These are phyloP conservation scores for Zoanthus solanderi DNA, from an alignment of 92 coral and sea anemone species.

Conservation along the genomic window DNA sequence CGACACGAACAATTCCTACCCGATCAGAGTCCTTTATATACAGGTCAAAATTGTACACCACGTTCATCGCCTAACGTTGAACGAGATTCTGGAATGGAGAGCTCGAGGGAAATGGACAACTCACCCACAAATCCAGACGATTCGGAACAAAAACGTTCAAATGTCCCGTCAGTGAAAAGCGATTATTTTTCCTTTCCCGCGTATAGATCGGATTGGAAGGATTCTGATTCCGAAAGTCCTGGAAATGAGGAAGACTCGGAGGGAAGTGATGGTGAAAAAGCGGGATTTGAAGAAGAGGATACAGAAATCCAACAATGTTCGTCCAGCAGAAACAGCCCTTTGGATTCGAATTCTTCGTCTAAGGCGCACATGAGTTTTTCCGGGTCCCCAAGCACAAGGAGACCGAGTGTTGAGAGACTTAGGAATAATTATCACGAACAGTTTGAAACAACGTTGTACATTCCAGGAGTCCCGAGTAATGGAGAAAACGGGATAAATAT, in stretches of 20 bases:
- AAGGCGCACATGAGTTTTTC: constrained; percentile 21
- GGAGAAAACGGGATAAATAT: constrained; percentile 81
- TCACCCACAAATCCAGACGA: constrained; percentile 37
- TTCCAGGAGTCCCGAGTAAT: constrained; percentile 77
- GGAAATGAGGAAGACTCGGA: constrained; percentile 58
- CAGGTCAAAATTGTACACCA: constrained; percentile 4
- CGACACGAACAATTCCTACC: constrained; percentile 33
- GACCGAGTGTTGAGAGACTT: constrained; percentile 39
- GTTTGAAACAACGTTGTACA: constrained; percentile 40
- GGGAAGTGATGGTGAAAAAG: constrained; percentile 56
- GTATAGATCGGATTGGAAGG: constrained; percentile 80
- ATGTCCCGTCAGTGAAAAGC: constrained; percentile 62
- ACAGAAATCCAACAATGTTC: constrained; percentile 21
- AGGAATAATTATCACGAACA: constrained; percentile 24
- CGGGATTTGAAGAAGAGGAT: constrained; percentile 36
- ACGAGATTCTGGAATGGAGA: constrained; percentile 31
- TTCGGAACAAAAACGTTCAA: constrained; percentile 18
- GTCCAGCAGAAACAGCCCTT: constrained; percentile 43
- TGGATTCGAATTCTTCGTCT: neutral
- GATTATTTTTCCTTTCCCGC: constrained; percentile 97
- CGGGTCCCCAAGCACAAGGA: neutral
- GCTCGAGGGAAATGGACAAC: constrained; percentile 44
- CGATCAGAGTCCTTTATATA: neutral
- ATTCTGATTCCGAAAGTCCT: constrained; percentile 39
- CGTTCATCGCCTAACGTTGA: constrained; percentile 24